phyloP scores from a whole-genome alignment of 1,140 invertebrate species.

The Ostrea denselamellosa region DNA sequence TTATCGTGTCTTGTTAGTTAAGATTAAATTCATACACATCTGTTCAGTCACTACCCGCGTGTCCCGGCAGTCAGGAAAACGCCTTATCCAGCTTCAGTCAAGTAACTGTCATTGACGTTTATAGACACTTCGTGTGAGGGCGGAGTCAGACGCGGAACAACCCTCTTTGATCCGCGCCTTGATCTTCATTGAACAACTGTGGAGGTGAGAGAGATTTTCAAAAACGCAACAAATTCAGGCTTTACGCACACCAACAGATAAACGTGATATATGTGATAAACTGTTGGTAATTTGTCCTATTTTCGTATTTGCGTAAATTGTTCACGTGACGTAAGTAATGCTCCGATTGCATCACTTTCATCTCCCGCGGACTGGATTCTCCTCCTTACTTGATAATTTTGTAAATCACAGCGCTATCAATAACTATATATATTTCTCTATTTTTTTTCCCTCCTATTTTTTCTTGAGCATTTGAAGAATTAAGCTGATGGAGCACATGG shows the following conservation, averaged over 20 bases:
- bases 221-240: no score
- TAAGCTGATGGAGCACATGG: neutral
- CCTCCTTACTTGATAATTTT: neutral
- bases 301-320: neutral
- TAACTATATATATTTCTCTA: neutral
- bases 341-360: conserved; percentile 1
- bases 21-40: neutral
- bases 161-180: neutral
- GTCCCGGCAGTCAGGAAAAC: neutral
- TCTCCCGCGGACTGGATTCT: neutral
- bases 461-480: neutral
- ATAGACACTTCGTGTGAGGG: neutral
- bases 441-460: no score
- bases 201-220: neutral
- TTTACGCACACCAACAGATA: no score
- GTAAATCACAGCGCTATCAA: neutral
- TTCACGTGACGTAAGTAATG: neutral
- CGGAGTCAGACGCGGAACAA: neutral
- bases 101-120: neutral
- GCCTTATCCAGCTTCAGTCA: neutral
- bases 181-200: neutral
- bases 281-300: neutral
- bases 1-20: neutral
- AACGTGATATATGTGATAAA: neutral
- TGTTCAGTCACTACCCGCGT: neutral